A percentile compares a stretch with the other conserved stretches of the same genome.
Evolutionary conservation across 2,888 invertebrate species (phyloP).

Genomic region (Colostygia pectinataria): DNA sequence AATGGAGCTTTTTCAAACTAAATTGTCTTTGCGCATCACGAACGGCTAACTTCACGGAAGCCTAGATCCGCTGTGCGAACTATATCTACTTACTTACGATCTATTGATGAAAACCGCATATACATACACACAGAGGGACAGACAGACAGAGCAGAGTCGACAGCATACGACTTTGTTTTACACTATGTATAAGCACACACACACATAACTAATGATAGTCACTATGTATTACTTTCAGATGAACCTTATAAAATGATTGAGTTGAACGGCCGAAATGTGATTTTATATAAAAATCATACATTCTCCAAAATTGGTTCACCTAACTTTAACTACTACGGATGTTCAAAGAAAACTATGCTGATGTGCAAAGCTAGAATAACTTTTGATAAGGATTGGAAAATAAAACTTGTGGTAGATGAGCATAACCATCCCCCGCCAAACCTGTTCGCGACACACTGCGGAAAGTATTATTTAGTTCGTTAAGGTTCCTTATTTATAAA

Average conservation of each 20-base stretch:
- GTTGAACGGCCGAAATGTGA: constrained; percentile 8
- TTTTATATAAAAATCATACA: constrained; percentile 32
- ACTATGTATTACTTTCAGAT: too few relatives aligned
- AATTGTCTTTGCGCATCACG: too few relatives aligned
- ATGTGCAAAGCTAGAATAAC: constrained; percentile 32
- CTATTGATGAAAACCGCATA: too few relatives aligned
- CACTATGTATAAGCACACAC: too few relatives aligned
- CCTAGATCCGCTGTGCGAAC: too few relatives aligned
- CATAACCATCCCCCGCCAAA: constrained; percentile 29
- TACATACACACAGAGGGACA: too few relatives aligned
- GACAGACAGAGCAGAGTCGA: too few relatives aligned
- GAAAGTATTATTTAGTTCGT: constrained; percentile 6
- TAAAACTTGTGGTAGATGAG: constrained; percentile 8
- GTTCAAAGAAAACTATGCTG: constrained; percentile 29
- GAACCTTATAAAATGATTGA: constrained; percentile 12
- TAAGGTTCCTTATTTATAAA: background rate
- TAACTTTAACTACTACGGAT: constrained; percentile 24
- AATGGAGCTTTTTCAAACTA: too few relatives aligned
- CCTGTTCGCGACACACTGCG: background rate
- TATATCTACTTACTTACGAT: too few relatives aligned
- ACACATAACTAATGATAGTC: too few relatives aligned
- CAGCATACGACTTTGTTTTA: too few relatives aligned
- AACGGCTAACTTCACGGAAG: too few relatives aligned
- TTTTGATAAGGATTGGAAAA: constrained; percentile 24
- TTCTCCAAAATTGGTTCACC: constrained; percentile 21